phyloP scores from a whole-genome alignment of 2,888 invertebrate genomes.

The Sthenelais limicola region DNA sequence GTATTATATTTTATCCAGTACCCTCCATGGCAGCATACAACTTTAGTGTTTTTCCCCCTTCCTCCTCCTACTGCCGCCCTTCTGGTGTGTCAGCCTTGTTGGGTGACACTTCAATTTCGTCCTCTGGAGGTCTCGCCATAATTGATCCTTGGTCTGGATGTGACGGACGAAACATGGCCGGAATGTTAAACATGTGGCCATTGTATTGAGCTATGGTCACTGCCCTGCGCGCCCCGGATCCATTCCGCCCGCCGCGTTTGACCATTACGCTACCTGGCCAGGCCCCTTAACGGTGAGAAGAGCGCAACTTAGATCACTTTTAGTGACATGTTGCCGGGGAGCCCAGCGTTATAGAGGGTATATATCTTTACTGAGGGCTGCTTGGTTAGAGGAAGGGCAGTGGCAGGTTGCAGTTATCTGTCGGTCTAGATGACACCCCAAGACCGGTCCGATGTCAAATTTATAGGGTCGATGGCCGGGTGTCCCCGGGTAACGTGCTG shows the following conservation, averaged over 20 bases:
- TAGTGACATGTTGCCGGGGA: constrained; percentile 35
- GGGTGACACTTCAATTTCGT: no score
- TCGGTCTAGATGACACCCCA: constrained; percentile 23
- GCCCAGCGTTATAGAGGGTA: constrained; percentile 28
- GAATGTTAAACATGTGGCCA: constrained; percentile 29
- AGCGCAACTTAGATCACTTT: constrained; percentile 38
- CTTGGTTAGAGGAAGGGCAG: constrained; percentile 19
- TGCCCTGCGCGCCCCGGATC: constrained; percentile 5
- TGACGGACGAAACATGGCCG: constrained; percentile 28
- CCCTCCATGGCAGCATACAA: no score
- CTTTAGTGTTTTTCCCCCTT: no score
- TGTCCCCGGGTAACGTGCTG: constrained; percentile 20
- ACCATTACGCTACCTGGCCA: constrained; percentile 19
- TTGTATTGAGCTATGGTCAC: neutral
- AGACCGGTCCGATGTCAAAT: constrained; percentile 31
- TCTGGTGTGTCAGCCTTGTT: no score
- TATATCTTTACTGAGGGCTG: constrained; percentile 27
- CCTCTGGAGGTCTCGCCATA: constrained; percentile 30
- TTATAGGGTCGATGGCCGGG: constrained; percentile 27
- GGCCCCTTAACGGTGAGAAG: constrained; percentile 1
- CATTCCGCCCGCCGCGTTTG: no score
- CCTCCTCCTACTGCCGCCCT: no score
- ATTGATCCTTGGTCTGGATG: constrained; percentile 34
- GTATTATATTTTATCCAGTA: no score
- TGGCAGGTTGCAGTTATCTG: constrained; percentile 28